phyloP scores from a whole-genome alignment of 2,888 invertebrate species.

The Apodemia mormo region DNA sequence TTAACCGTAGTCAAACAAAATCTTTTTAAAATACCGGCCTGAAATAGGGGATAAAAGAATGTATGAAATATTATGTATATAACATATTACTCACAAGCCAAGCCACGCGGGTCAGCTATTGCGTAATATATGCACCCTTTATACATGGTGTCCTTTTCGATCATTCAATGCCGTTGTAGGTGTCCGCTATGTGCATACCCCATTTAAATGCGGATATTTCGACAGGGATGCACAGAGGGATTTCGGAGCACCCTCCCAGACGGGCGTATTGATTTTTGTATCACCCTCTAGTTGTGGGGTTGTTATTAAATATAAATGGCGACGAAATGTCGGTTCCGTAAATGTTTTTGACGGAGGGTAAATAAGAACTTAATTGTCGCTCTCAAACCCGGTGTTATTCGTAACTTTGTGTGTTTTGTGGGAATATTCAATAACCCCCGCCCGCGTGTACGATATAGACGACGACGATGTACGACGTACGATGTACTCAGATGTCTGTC shows the following conservation, averaged over 20 bases:
- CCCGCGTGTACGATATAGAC: too few species aligned
- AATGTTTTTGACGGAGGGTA: slow-evolving; percentile 31
- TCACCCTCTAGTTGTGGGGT: slow-evolving; percentile 57
- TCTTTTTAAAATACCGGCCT: too few species aligned
- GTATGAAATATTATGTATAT: too few species aligned
- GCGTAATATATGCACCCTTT: neutral
- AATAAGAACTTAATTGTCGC: slow-evolving; percentile 16
- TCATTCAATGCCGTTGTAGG: slow-evolving; percentile 4
- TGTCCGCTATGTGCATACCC: slow-evolving; percentile 28
- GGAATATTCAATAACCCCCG: too few species aligned
- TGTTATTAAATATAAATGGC: slow-evolving; percentile 72
- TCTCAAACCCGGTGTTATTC: neutral
- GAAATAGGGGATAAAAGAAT: too few species aligned
- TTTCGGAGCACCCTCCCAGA: slow-evolving; percentile 67
- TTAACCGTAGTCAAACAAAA: too few species aligned
- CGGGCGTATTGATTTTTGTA: slow-evolving; percentile 68
- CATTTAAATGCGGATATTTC: slow-evolving; percentile 59
- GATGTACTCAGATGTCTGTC: too few species aligned
- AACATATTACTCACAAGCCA: too few species aligned
- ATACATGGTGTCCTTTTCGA: slow-evolving; percentile 13
- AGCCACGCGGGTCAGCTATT: too few species aligned
- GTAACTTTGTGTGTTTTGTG: neutral
- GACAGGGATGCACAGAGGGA: slow-evolving; percentile 47
- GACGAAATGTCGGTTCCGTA: slow-evolving; percentile 48
- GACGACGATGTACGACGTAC: too few species aligned